These are phyloP conservation scores for Mimachlamys varia DNA, from an alignment of 2,888 invertebrate genomes.

Conservation along the genomic window DNA sequence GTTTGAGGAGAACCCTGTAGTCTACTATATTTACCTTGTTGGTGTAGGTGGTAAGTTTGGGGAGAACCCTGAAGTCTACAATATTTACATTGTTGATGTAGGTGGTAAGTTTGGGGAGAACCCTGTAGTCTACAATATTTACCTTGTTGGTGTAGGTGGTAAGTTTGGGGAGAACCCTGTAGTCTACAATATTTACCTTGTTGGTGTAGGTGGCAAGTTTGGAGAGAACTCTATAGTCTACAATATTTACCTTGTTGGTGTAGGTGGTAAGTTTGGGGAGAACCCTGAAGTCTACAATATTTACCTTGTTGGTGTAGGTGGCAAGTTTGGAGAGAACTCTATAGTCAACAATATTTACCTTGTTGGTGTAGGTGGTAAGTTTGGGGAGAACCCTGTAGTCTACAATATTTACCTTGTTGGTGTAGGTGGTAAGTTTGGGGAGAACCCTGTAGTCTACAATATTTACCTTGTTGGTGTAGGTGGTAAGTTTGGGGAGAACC, in stretches of 20 bases:
- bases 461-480: conserved; percentile 42
- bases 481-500: conserved; percentile 50
- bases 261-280: conserved; percentile 51
- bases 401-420: conserved; percentile 36
- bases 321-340: conserved; percentile 50
- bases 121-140: conserved; percentile 44
- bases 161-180: conserved; percentile 50
- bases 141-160: conserved; percentile 45
- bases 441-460: conserved; percentile 49
- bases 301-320: conserved; percentile 42
- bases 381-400: conserved; percentile 53
- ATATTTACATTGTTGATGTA: conserved; percentile 41
- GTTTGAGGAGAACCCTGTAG: conserved; percentile 49
- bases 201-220: conserved; percentile 47
- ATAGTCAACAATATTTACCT: conserved; percentile 46
- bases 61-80: conserved; percentile 50
- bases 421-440: conserved; percentile 48
- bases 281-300: conserved; percentile 45
- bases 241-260: conserved; percentile 37
- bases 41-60: conserved; percentile 48
- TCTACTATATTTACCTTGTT: conserved; percentile 50
- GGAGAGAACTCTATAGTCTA: conserved; percentile 51
- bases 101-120: conserved; percentile 49
- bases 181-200: conserved; percentile 46
- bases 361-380: conserved; percentile 45